phyloP scores from a whole-genome alignment of 2,888 invertebrate species.

The Fragum sueziense region DNA sequence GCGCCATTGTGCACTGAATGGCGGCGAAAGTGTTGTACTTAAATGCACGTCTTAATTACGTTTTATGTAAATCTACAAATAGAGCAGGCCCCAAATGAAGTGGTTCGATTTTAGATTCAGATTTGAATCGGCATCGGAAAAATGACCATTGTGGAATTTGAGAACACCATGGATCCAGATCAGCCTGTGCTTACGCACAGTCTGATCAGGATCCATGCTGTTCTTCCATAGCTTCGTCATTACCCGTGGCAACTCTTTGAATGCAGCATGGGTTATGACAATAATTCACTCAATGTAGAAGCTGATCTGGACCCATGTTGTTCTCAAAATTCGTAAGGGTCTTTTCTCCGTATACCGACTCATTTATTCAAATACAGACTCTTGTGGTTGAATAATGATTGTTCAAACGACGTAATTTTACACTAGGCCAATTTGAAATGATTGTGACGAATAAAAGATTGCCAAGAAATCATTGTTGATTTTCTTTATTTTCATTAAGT shows the following conservation, averaged over 20 bases:
- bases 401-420: background rate
- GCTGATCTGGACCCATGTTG: no score
- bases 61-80: conserved; percentile 20
- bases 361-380: background rate
- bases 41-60: conserved; percentile 4
- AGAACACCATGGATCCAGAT: no score
- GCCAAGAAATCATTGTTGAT: background rate
- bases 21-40: background rate
- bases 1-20: background rate
- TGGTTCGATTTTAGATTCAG: conserved; percentile 3
- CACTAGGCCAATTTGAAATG: background rate
- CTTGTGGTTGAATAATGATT: background rate
- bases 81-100: background rate
- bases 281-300: no score
- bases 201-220: no score
- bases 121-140: background rate
- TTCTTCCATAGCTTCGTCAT: no score
- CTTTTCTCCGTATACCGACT: background rate
- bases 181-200: no score
- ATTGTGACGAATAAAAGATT: background rate
- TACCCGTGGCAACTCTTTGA: no score
- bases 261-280: no score
- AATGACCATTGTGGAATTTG: no score
- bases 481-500: background rate
- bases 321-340: background rate